These are phyloP conservation scores for Plotosus lineatus DNA, from an alignment of 2,113 vertebrate genomes.

Conservation along the genomic window DNA sequence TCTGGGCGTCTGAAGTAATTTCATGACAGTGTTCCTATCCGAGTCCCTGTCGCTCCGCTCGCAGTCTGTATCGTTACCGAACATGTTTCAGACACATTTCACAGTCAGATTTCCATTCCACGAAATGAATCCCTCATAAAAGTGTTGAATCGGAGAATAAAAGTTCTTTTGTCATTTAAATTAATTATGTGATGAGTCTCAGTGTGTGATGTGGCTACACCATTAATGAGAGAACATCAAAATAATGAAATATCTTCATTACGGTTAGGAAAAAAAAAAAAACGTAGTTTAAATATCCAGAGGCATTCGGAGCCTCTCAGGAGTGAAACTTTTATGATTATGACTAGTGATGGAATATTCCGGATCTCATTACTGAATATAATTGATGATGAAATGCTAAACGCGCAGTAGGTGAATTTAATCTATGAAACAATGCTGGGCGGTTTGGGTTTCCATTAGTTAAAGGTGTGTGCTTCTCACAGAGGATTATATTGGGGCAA, in stretches of 20 bases:
- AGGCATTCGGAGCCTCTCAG: neutral
- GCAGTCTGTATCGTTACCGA: conserved; percentile 37
- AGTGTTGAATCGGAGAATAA: conserved; percentile 44
- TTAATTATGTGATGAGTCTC: conserved; percentile 34
- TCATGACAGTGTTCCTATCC: neutral
- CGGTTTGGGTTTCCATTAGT: conserved; percentile 28
- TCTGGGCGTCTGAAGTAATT: neutral
- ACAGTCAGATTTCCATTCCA: conserved; percentile 39
- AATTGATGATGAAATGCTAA: conserved; percentile 36
- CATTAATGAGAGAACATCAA: conserved; percentile 45
- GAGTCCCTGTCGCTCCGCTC: neutral
- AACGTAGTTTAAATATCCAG: neutral
- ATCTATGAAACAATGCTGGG: conserved; percentile 37
- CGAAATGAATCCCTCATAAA: conserved; percentile 47
- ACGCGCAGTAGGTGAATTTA: conserved; percentile 39
- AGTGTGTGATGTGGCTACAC: conserved; percentile 17
- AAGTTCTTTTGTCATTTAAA: conserved; percentile 41
- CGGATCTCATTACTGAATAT: conserved; percentile 19
- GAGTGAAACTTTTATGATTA: neutral
- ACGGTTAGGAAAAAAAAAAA: neutral
- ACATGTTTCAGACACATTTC: conserved; percentile 44
- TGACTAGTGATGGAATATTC: neutral
- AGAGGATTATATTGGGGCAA: neutral
- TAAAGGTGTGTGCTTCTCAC: conserved; percentile 33
- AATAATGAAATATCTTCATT: conserved; percentile 45